Conservation (phyloP, 2,888 invertebrate genomes). For the Creontiades dilutus region DNA sequence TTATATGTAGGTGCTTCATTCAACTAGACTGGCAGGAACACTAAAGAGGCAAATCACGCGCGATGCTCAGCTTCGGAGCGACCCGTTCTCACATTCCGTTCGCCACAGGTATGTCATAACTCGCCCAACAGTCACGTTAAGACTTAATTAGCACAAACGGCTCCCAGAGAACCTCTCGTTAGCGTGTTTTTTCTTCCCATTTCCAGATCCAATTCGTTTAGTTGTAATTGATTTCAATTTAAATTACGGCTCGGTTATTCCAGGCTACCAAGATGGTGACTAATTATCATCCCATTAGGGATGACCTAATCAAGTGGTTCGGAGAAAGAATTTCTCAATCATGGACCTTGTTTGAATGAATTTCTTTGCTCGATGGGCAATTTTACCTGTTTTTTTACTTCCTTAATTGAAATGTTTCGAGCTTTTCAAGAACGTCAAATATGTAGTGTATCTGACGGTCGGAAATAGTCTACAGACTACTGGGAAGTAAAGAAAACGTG, state of each 20-base stretch:
- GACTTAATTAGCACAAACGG: conserved; percentile 12
- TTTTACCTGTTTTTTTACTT: no score
- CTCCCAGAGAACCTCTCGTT: not conserved
- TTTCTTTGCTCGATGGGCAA: not conserved
- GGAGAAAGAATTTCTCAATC: not conserved
- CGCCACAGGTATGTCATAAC: not conserved
- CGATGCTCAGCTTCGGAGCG: not conserved
- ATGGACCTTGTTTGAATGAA: not conserved
- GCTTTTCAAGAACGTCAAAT: no score
- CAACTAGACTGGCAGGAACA: no score
- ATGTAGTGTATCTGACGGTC: no score
- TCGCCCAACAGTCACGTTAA: not conserved
- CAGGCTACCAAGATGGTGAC: not conserved
- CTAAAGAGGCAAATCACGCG: not conserved
- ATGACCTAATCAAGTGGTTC: not conserved
- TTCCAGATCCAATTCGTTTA: not conserved
- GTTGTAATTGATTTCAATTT: not conserved
- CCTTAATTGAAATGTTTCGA: no score
- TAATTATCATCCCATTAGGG: not conserved
- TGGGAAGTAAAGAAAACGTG: no score
- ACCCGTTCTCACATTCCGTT: not conserved
- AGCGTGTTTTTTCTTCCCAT: not conserved
- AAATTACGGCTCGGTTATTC: not conserved
- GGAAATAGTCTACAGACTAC: no score
- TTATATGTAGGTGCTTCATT: no score